Base-by-base conservation (phyloP, 1,140 invertebrate genomes). In the fruit fly (Drosophila melanogaster) region DNA sequence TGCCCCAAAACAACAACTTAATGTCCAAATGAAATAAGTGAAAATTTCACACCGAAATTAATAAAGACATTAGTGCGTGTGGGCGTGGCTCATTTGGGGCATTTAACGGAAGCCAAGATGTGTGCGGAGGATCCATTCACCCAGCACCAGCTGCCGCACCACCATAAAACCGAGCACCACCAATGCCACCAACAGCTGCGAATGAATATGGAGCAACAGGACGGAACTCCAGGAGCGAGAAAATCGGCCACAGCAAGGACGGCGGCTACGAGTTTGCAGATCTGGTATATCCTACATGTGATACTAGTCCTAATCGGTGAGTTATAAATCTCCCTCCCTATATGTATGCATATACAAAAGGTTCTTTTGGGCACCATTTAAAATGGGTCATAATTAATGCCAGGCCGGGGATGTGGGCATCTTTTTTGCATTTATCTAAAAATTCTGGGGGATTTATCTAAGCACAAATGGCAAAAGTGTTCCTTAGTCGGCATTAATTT, bases 271-370 rank as follows among this genome's bases (percentile, higher is more conserved):
- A 75, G 76, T 71, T 65, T 89, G 62, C 81, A 91, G 62, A 62
- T 91, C 64, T 91, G 90, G 90, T 80, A 90, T 56, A 90, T 91
- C 50, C 79, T 91, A 60, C 87, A 91, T 90, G 81, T 91, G 79
- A 91, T 91, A 91, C 79, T 91, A 81, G 90, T 91, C 73, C 84
- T 91, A 91, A 91, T 91, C 77, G 90, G 90, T 91, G 54, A 91
- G 67, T 69, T 67, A 69, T 66, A 70, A 70, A 70, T 70, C 65
- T 47, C 35, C 17, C 33, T 33, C 30, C 24, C 2, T 10, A 24
- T 30, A 30, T 7, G 26, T 30, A 30, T 38, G 26, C 35, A 46
- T 10, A 30, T 30, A 30, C 30, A 33, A 62, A 62, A 17, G 17
- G 41, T 47, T 53, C 50, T 40, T 47, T 70, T 65, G 72, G 62